These are phyloP conservation scores for Candoia aspera DNA, from an alignment of 2,113 vertebrate genomes.

Conservation along the genomic window DNA sequence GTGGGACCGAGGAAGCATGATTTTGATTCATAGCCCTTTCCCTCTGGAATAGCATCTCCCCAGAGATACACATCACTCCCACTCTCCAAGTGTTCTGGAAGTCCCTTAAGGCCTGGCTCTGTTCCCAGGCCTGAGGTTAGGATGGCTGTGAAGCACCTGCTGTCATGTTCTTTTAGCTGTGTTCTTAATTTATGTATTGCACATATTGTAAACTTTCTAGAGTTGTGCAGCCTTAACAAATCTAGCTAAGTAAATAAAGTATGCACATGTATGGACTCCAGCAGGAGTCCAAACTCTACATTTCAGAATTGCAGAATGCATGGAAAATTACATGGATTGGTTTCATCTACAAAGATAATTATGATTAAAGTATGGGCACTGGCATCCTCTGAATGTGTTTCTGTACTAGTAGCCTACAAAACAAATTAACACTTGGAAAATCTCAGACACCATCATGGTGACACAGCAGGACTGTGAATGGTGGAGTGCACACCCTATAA, in stretches of 20 bases:
- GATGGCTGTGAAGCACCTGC: neutral
- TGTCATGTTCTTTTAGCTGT: neutral
- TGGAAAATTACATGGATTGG: neutral
- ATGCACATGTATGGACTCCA: neutral
- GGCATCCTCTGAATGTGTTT: neutral
- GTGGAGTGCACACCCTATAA: neutral
- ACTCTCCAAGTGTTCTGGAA: neutral
- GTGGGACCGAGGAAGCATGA: neutral
- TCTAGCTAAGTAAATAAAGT: neutral
- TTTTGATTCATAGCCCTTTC: too few relatives aligned
- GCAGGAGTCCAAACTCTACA: neutral
- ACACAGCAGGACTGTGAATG: neutral
- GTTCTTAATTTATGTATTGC: neutral
- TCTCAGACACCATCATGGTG: neutral
- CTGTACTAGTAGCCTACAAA: neutral
- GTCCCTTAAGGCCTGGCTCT: neutral
- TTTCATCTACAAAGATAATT: neutral
- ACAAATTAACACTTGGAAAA: neutral
- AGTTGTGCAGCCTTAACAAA: neutral
- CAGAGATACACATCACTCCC: neutral
- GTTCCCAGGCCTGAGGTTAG: neutral
- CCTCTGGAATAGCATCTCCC: neutral
- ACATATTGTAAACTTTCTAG: neutral
- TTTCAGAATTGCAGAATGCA: neutral
- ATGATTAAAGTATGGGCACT: neutral